Conservation (phyloP, 2,113 vertebrate species). For the Mungos mungo region DNA sequence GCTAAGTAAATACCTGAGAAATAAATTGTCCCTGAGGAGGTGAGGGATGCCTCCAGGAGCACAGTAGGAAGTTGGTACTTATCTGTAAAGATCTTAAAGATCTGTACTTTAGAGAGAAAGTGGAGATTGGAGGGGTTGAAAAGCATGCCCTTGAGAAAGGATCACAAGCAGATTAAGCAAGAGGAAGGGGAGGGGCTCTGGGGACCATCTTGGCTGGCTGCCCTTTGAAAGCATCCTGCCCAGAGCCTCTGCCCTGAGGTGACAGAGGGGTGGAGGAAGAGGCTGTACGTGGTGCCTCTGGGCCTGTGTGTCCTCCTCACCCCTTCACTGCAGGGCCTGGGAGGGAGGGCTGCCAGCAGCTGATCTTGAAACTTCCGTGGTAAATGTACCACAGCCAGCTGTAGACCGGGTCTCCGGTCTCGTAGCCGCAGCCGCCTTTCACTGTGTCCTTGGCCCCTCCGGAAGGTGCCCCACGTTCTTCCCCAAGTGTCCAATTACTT, state of each 20-base stretch:
- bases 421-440: not conserved
- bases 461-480: not conserved
- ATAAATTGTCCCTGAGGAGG: not conserved
- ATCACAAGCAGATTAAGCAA: not conserved
- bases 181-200: not conserved
- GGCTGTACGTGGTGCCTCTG: not conserved
- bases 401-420: not conserved
- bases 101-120: not conserved
- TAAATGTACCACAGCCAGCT: not conserved
- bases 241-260: not conserved
- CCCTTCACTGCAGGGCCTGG: not conserved
- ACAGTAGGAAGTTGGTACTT: not conserved
- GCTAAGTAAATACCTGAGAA: not conserved
- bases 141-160: not conserved
- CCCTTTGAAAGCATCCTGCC: not conserved
- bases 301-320: not conserved
- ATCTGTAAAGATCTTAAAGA: too few species aligned
- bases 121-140: not conserved
- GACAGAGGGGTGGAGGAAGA: not conserved
- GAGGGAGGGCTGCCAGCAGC: not conserved
- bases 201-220: not conserved
- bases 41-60: not conserved
- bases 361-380: fast-evolving
- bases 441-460: not conserved
- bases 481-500: fast-evolving